Evolutionary conservation across 2,797 vertebrate genomes (phyloP), one percentile per base, ranked within the genome.

Genomic region (Halcyon chelicuti): DNA sequence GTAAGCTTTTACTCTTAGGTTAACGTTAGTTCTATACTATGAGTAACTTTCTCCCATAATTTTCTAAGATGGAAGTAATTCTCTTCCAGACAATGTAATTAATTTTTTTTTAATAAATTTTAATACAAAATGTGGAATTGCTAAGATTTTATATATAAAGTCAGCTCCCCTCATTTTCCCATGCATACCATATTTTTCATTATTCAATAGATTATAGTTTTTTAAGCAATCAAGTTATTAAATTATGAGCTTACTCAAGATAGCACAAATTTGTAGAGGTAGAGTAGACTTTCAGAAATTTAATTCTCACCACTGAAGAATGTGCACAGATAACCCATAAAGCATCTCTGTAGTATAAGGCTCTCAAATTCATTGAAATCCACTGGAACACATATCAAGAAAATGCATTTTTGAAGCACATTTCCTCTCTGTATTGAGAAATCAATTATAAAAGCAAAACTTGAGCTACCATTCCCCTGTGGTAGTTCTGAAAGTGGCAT

Each of bases 201-300:
- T 86, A 65, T 49, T 80, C 58, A 86, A 46, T 5, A 13, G 37
- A 79, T 54, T 78, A 4, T 70, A 57, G 26, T 42, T 91, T 88
- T 88, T 80, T 55, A 94, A 62, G 62, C 25, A 90, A 85, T 76
- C 73, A 78, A 74, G 17, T 49, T 82, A 65, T 14, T 79, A 66
- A 85, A 82, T 82, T 83, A 91, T 12, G 25, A 91, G 35, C 62
- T 93, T n/a, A 57, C 61, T 61, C 75, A 67, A 77, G 66, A 88
- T 12, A 77, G 70, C 39, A 76, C 5, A 29, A 44, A 62, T 57
- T 90, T 90, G n/a, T 6, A 93, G 87, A 95, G 91, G 89, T 90
- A 93, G 88, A 94, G 61, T 71, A 90, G 70, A 42, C 44, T 94
- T 94, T 74, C 87, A 88, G 87, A 83, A 86, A 84, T 76, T 28